A percentile compares a stretch with the other conserved stretches of the same genome.
These are phyloP conservation scores for Lutjanus argentimaculatus DNA, from an alignment of 2,797 vertebrate species.

Conservation along the genomic window DNA sequence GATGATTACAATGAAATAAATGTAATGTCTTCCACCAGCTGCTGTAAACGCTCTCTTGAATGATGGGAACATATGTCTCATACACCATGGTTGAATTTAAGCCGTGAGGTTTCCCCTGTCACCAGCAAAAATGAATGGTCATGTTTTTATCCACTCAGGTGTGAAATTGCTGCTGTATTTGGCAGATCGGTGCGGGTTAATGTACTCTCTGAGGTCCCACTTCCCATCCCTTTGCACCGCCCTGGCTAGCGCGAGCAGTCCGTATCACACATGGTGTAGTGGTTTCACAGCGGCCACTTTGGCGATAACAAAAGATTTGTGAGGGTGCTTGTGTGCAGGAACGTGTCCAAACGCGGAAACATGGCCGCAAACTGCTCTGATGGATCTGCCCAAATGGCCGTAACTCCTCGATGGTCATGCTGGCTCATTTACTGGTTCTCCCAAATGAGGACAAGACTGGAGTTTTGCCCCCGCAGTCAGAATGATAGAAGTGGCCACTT, in stretches of 20 bases:
- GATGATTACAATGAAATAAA: constrained; percentile 54
- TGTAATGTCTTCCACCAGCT: constrained; percentile 26
- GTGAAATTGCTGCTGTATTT: constrained; percentile 86
- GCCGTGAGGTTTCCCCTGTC: constrained; percentile 72
- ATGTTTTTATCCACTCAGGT: constrained; percentile 84
- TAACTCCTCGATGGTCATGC: constrained; percentile 51
- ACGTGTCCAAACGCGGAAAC: constrained; percentile 59
- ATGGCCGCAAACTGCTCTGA: constrained; percentile 51
- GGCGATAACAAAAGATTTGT: constrained; percentile 76
- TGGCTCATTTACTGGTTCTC: constrained; percentile 65
- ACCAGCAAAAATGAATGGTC: constrained; percentile 77
- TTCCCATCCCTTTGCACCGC: constrained; percentile 49
- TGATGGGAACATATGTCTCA: constrained; percentile 65
- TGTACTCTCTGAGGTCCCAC: constrained; percentile 74
- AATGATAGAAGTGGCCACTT: constrained; percentile 54
- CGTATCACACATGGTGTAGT: constrained; percentile 55
- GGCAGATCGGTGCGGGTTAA: constrained; percentile 81
- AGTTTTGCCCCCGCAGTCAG: constrained; percentile 10
- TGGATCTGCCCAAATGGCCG: constrained; percentile 57
- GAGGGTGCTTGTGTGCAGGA: constrained; percentile 65
- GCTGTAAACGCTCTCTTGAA: constrained; percentile 50
- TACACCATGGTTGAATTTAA: constrained; percentile 62
- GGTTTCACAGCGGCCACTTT: constrained; percentile 64
- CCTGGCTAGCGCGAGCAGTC: constrained; percentile 38
- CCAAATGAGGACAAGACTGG: constrained; percentile 54